A percentile compares a stretch with the other conserved stretches of the same genome.
Evolutionary conservation across 2,888 invertebrate genomes (phyloP).

Genomic region (Strigamia maritima): DNA sequence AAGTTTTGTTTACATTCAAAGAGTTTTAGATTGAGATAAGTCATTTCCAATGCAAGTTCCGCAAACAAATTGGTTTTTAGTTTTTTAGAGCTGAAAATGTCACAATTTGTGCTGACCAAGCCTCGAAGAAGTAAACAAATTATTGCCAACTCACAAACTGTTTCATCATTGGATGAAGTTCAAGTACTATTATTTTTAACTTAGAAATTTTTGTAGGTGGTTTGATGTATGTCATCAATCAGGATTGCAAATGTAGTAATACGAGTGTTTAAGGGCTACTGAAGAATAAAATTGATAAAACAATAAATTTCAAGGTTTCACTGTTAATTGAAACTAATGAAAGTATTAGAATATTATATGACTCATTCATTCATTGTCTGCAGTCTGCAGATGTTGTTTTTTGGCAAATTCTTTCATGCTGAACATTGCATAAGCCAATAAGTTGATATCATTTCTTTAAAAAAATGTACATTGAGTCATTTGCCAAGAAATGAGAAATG

Average conservation of each 20-base stretch:
- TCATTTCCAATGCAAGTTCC: too few relatives aligned
- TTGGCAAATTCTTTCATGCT: background rate
- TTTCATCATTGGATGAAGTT: too few relatives aligned
- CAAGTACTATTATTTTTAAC: too few relatives aligned
- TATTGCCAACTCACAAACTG: too few relatives aligned
- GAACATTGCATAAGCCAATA: slow-evolving; percentile 1
- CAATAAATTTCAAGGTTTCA: background rate
- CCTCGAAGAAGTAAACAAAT: too few relatives aligned
- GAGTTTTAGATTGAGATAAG: too few relatives aligned
- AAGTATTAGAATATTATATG: background rate
- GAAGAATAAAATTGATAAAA: background rate
- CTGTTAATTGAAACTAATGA: background rate
- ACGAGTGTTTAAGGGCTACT: background rate
- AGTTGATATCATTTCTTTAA: background rate
- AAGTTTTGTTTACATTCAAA: too few relatives aligned
- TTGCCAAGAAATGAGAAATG: background rate
- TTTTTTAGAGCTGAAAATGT: too few relatives aligned
- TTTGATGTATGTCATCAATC: background rate
- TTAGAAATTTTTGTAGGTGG: background rate
- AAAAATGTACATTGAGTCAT: background rate
- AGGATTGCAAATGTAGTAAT: background rate
- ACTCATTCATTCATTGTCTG: background rate
- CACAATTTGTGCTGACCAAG: too few relatives aligned
- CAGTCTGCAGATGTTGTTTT: background rate
- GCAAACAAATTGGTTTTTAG: too few relatives aligned